phyloP scores from a whole-genome alignment of 2,113 vertebrate genomes.

The Setophaga kirtlandii region DNA sequence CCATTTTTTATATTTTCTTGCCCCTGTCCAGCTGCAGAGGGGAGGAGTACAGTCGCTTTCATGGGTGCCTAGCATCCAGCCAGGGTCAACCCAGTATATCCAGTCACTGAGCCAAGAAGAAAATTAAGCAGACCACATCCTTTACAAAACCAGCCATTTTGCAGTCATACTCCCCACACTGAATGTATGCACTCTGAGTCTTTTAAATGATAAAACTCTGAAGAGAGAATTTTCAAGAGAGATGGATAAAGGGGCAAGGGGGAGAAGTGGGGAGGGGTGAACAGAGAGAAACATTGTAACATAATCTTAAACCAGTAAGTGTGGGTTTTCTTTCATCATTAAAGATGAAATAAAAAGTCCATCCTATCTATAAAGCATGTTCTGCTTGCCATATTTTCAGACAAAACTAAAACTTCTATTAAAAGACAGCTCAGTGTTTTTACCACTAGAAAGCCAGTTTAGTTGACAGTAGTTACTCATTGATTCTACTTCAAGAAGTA shows the following conservation, averaged over 20 bases:
- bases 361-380: neutral
- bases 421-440: neutral
- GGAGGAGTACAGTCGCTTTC: neutral
- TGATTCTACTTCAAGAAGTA: neutral
- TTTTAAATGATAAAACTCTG: neutral
- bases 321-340: neutral
- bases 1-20: neutral
- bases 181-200: fast-evolving
- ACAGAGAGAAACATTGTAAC: neutral
- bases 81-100: neutral
- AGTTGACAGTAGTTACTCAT: neutral
- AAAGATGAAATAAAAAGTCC: neutral
- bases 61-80: neutral
- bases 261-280: fast-evolving
- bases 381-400: neutral
- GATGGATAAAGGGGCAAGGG: neutral
- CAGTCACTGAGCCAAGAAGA: neutral
- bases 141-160: neutral
- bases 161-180: neutral
- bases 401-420: neutral
- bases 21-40: neutral
- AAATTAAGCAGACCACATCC: neutral
- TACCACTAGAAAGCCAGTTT: neutral
- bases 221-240: neutral
- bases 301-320: neutral